phyloP scores from a whole-genome alignment of 2,797 vertebrate species.

The Mormyrops boulengeri region DNA sequence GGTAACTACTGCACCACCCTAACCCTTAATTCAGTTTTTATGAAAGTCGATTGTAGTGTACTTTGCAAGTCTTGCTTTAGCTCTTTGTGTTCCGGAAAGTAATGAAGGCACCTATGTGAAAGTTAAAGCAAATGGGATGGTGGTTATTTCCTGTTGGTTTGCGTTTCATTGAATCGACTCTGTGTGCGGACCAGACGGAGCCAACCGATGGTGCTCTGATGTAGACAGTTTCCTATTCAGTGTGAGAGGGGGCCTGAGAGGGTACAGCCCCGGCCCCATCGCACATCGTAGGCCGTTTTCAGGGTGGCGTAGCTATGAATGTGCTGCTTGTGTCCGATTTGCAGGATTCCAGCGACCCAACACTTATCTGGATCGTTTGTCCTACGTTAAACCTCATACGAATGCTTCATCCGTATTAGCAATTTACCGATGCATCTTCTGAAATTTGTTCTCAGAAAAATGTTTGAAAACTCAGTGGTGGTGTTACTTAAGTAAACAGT shows the following conservation, averaged over 20 bases:
- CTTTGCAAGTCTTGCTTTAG: background rate
- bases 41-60: background rate
- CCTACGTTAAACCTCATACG: background rate
- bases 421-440: background rate
- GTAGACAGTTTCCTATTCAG: constrained; percentile 42
- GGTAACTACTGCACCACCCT: background rate
- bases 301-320: constrained; percentile 33
- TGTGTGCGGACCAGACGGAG: constrained; percentile 30
- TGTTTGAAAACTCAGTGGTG: background rate
- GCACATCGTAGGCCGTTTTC: constrained; percentile 18
- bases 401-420: background rate
- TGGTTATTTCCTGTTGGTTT: constrained; percentile 18
- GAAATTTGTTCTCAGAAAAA: background rate
- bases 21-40: background rate
- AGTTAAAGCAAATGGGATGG: background rate
- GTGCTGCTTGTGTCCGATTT: background rate
- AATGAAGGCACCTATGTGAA: background rate
- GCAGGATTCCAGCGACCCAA: background rate
- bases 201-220: constrained; percentile 27
- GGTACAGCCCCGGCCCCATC: constrained; percentile 1
- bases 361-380: background rate
- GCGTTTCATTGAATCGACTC: constrained; percentile 35
- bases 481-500: background rate
- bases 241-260: background rate
- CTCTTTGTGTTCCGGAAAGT: background rate